Conservation (phyloP, 2,888 invertebrate species). For the Romanomermis culicivorax region DNA sequence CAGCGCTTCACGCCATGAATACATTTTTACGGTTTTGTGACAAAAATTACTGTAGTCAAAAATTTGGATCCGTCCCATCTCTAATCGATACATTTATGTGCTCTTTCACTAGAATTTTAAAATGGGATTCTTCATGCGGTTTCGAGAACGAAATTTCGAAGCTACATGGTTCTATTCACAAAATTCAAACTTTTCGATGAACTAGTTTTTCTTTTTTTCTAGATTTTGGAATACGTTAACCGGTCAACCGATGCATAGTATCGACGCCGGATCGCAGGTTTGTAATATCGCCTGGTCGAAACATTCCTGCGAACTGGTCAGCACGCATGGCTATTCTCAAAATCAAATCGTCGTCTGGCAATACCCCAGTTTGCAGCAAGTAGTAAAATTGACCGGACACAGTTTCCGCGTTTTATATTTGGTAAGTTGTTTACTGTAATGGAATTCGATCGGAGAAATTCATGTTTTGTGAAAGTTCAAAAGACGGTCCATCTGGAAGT, state of each 20-base stretch:
- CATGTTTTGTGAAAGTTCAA: not conserved
- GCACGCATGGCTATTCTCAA: slow-evolving; percentile 93
- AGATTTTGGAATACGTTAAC: slow-evolving; percentile 90
- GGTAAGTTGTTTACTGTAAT: slow-evolving; percentile 21
- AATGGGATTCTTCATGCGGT: too few species aligned
- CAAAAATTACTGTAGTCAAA: too few species aligned
- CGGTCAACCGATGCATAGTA: slow-evolving; percentile 89
- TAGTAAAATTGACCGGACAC: slow-evolving; percentile 88
- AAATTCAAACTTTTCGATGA: too few species aligned
- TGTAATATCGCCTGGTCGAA: slow-evolving; percentile 98
- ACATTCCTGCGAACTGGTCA: slow-evolving; percentile 86
- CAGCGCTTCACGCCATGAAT: too few species aligned
- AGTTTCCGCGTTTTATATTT: slow-evolving; percentile 83
- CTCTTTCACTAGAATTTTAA: too few species aligned
- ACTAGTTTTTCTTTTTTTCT: too few species aligned
- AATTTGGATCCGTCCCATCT: too few species aligned
- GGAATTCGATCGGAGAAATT: not conserved
- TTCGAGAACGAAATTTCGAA: too few species aligned
- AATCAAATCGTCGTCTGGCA: slow-evolving; percentile 98
- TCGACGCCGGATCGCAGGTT: slow-evolving; percentile 91
- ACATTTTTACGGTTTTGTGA: too few species aligned
- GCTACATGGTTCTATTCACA: too few species aligned
- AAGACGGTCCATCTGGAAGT: too few species aligned
- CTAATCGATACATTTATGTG: too few species aligned
- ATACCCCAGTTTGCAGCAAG: slow-evolving; percentile 84